A percentile compares a stretch with the other conserved stretches of the same genome.
Evolutionary conservation across 2,888 invertebrate genomes (phyloP).

Genomic region (Leucozona laternaria): DNA sequence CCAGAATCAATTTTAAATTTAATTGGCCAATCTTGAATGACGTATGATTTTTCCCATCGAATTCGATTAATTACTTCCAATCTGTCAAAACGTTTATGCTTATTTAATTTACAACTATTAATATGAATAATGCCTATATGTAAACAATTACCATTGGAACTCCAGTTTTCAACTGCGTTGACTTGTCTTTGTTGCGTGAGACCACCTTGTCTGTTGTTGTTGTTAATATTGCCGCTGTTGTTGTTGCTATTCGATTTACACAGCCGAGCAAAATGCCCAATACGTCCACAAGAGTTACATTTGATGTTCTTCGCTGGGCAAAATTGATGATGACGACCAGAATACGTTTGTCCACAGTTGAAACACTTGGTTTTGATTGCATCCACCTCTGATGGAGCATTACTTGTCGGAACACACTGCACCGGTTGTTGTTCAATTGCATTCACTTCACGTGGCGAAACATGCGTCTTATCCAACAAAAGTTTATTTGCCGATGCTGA

Average conservation of each 20-base stretch:
- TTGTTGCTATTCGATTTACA: conserved; percentile 3
- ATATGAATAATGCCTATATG: background rate
- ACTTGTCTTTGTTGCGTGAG: background rate
- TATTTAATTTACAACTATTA: conserved; percentile 1
- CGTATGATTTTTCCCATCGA: background rate
- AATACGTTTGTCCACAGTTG: conserved; percentile 44
- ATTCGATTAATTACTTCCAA: background rate
- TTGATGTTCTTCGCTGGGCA: conserved; percentile 17
- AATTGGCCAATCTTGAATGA: background rate
- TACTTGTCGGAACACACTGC: too few species aligned
- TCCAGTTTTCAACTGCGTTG: conserved; percentile 4
- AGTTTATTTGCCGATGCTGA: too few species aligned
- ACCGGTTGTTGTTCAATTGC: too few species aligned
- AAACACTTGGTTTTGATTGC: conserved; percentile 8
- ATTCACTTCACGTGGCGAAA: too few species aligned
- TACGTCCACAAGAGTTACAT: conserved; percentile 7
- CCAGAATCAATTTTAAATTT: conserved; percentile 15
- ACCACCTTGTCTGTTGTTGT: background rate
- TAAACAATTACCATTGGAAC: conserved; percentile 1
- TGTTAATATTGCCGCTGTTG: conserved; percentile 3
- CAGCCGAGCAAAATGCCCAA: conserved; percentile 3
- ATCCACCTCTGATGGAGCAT: conserved; percentile 1
- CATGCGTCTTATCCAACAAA: too few species aligned
- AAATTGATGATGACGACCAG: background rate
- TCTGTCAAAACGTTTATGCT: background rate